phyloP scores from a whole-genome alignment of 2,888 invertebrate species.

The Euproctis similis region DNA sequence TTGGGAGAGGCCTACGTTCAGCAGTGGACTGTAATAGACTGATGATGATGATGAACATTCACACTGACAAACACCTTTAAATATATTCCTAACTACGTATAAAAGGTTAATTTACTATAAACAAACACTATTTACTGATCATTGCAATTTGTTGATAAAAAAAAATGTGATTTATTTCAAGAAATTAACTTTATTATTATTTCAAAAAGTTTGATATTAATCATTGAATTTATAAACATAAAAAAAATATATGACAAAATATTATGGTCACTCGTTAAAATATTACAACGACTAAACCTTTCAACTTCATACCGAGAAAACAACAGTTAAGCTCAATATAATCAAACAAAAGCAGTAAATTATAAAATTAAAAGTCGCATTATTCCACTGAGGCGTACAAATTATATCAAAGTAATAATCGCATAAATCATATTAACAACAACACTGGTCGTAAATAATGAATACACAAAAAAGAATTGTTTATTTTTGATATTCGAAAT shows the following conservation, averaged over 20 bases:
- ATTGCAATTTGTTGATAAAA: no score
- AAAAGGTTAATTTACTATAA: no score
- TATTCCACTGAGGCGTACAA: conserved; percentile 41
- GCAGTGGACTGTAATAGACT: no score
- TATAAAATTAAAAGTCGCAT: conserved; percentile 49
- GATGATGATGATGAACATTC: no score
- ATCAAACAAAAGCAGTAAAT: conserved; percentile 59
- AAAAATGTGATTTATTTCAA: no score
- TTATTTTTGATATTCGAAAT: conserved; percentile 32
- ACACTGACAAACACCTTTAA: no score
- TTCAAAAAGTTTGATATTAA: no score
- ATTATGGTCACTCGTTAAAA: conserved; percentile 21
- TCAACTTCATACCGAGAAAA: conserved; percentile 28
- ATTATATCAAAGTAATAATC: conserved; percentile 51
- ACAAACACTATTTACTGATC: no score
- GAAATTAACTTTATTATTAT: no score
- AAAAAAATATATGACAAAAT: conserved; percentile 19
- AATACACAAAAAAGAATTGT: conserved; percentile 29
- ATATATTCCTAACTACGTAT: no score
- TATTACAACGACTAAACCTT: conserved; percentile 23
- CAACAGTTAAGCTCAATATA: conserved; percentile 21
- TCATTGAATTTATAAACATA: conserved; percentile 2
- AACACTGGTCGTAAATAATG: conserved; percentile 43
- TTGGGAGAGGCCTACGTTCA: no score
- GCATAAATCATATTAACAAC: conserved; percentile 50